Conservation (phyloP, 2,888 invertebrate species). For the Agrilus mali region DNA sequence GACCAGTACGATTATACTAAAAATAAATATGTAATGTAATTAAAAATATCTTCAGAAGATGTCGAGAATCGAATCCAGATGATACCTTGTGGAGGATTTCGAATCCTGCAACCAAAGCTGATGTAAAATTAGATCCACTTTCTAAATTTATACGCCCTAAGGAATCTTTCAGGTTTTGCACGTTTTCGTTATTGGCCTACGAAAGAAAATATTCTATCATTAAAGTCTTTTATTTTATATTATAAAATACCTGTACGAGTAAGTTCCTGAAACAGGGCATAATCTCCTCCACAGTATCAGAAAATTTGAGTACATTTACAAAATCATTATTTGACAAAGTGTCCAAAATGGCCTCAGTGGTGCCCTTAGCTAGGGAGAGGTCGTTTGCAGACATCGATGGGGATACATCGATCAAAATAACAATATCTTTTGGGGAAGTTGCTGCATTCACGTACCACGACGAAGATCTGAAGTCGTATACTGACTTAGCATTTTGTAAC, state of each 20-base stretch:
- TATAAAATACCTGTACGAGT: slow-evolving; percentile 62
- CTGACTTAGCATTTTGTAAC: slow-evolving; percentile 64
- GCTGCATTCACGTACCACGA: slow-evolving; percentile 97
- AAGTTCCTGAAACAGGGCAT: slow-evolving; percentile 85
- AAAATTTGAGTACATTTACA: slow-evolving; percentile 88
- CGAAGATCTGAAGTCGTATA: slow-evolving; percentile 89
- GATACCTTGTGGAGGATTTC: slow-evolving; percentile 74
- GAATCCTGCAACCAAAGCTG: slow-evolving; percentile 85
- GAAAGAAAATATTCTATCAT: slow-evolving; percentile 18
- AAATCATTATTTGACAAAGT: slow-evolving; percentile 95
- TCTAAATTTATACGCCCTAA: slow-evolving; percentile 60
- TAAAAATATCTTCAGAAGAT: slow-evolving; percentile 10
- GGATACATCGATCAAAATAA: slow-evolving; percentile 85
- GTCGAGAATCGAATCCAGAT: neutral
- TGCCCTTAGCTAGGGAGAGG: slow-evolving; percentile 75
- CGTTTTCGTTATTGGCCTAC: slow-evolving; percentile 75
- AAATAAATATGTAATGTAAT: slow-evolving; percentile 11
- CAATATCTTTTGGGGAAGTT: slow-evolving; percentile 92
- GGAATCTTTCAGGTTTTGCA: slow-evolving; percentile 66
- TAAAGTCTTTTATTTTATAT: neutral
- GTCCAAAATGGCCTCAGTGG: slow-evolving; percentile 80
- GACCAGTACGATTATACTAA: slow-evolving; percentile 69
- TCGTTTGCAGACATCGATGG: slow-evolving; percentile 79
- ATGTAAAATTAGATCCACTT: slow-evolving; percentile 82
- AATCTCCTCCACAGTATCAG: slow-evolving; percentile 69